These are phyloP conservation scores for Rhinogobius similis DNA, from an alignment of 2,113 vertebrate genomes.

Conservation along the genomic window DNA sequence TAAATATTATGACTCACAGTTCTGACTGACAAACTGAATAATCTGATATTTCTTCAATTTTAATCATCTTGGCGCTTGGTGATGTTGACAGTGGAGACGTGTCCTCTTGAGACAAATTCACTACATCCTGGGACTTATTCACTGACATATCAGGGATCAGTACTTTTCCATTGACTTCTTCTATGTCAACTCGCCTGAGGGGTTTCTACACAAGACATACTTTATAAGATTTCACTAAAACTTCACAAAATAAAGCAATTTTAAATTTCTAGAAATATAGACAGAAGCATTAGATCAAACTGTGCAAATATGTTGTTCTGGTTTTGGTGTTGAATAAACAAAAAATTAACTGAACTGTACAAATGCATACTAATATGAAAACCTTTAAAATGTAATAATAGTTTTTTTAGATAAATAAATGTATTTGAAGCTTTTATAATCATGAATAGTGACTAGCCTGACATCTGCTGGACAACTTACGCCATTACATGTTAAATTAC, in stretches of 20 bases:
- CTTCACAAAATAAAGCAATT: background rate
- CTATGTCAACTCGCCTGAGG: slow-evolving; percentile 85
- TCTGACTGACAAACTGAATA: slow-evolving; percentile 33
- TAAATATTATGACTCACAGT: slow-evolving; percentile 59
- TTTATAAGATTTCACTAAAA: background rate
- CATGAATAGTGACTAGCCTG: background rate
- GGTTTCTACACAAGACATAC: slow-evolving; percentile 79
- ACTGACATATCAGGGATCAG: slow-evolving; percentile 31
- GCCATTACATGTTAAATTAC: background rate
- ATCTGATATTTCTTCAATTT: slow-evolving; percentile 85
- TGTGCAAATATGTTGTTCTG: no score
- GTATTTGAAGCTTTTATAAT: background rate
- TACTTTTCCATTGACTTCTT: slow-evolving; percentile 82
- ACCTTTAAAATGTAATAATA: background rate
- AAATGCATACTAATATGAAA: background rate
- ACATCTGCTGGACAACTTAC: slow-evolving; percentile 23
- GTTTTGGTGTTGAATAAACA: background rate
- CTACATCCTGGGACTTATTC: slow-evolving; percentile 8
- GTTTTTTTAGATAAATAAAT: background rate
- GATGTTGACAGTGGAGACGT: slow-evolving; percentile 56
- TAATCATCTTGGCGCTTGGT: slow-evolving; percentile 88
- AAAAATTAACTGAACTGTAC: background rate
- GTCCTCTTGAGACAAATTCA: no score
- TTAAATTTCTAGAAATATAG: background rate
- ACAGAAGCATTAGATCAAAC: background rate